A percentile compares a stretch with the other conserved stretches of the same genome.
Conservation (phyloP, 2,113 vertebrate genomes). For the Amphiprion ocellaris region DNA sequence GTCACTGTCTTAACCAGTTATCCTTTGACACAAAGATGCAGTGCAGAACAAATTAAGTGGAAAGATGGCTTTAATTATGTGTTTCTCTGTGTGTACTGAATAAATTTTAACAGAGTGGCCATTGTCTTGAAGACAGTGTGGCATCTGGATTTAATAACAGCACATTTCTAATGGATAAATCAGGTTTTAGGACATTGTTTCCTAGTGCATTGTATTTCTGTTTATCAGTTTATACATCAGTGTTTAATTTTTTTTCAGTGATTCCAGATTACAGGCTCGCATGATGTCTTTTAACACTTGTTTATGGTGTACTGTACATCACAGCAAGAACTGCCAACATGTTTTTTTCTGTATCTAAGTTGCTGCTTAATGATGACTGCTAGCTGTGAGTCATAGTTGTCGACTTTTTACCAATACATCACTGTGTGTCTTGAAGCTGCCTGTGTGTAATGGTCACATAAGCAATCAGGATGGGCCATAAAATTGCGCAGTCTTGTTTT, state of each 20-base stretch:
- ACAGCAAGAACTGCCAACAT: neutral
- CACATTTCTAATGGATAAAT: conserved; percentile 23
- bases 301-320: neutral
- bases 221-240: neutral
- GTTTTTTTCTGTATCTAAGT: neutral
- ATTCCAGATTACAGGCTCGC: neutral
- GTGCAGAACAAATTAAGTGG: neutral
- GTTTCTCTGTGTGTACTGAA: conserved; percentile 1
- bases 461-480: neutral
- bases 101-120: conserved; percentile 11
- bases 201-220: neutral
- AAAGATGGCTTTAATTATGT: neutral
- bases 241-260: neutral
- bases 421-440: neutral
- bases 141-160: conserved; percentile 38
- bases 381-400: conserved; percentile 3
- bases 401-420: neutral
- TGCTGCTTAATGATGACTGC: conserved; percentile 14
- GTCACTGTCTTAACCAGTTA: neutral
- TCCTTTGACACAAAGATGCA: neutral
- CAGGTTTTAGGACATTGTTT: neutral
- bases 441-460: neutral
- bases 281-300: neutral
- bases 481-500: neutral
- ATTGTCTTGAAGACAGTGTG: neutral